Evolutionary conservation across 1,140 invertebrate genomes (phyloP), one percentile per base, ranked within the genome.

Genomic region (Pseudomyrmex sp.): DNA sequence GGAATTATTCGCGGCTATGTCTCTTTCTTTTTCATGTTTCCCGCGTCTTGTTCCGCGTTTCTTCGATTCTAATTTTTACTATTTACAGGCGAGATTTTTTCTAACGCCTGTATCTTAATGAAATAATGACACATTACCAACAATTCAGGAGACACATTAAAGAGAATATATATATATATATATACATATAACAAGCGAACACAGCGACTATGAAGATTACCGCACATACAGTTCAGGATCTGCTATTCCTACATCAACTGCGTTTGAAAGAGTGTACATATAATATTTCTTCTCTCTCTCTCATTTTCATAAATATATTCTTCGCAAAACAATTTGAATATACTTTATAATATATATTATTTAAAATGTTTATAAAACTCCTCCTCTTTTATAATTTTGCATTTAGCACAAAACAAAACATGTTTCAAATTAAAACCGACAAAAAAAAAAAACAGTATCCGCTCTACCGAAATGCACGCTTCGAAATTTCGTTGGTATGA

Each of bases 71-170:
- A 72, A 80, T 80, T 80, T 72, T 54, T 10, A 15, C n/a, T 44
- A 20, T 80, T 80, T 80, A 35, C 65, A 23, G 12, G 65, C 52
- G 48, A 72, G 44, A 48, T 50, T 20, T 56, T 70, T 61, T 44
- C 10, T 48, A 44, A 70, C 65, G 18, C 10, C 7, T 65, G 56
- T 84, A 54, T 69, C 63, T 68, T 56, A 72, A 12, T 46, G 15
- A 84, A 56, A 86, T 86, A 87, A 87, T 79, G 73, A 80, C 80
- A 84, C 85, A 61, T 83, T 48, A 80, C 70, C 59, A 66, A 73
- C 68, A 77, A 87, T 83, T 54, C 10, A 20, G 44, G n/a, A 50
- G n/a, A 75, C 56, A 15, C n/a, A 44, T 8, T 20, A 74, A 62
- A 56, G 4, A 8, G 46, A 50, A 44, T 13, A 52, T 12, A 52